phyloP scores from a whole-genome alignment of 2,888 invertebrate genomes.

The Luffia ferchaultella region DNA sequence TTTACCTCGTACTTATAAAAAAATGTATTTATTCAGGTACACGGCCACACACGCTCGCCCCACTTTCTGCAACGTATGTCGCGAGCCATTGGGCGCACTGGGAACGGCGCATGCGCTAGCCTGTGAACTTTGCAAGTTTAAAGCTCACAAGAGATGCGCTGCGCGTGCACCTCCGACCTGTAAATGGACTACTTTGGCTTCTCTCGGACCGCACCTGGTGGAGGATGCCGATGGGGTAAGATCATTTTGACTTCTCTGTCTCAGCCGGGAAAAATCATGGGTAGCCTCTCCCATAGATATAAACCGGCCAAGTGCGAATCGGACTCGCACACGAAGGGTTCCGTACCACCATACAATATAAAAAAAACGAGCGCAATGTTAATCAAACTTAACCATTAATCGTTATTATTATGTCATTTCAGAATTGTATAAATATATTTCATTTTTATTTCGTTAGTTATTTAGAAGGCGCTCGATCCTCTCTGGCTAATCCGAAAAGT shows the following conservation, averaged over 20 bases:
- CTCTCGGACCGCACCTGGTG: constrained; percentile 93
- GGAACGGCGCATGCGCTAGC: constrained; percentile 92
- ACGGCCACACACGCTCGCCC: constrained; percentile 94
- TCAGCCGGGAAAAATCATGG: too few relatives aligned
- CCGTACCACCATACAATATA: too few relatives aligned
- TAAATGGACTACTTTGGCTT: constrained; percentile 97
- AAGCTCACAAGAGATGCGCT: constrained; percentile 95
- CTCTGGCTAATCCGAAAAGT: too few relatives aligned
- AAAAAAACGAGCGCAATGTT: too few relatives aligned
- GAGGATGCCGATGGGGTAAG: constrained; percentile 91
- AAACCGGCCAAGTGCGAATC: too few relatives aligned
- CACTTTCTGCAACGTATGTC: constrained; percentile 96
- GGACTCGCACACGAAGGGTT: too few relatives aligned
- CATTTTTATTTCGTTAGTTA: too few relatives aligned
- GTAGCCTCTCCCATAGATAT: too few relatives aligned
- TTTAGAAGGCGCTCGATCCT: too few relatives aligned
- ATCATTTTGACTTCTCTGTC: constrained; percentile 6
- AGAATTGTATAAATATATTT: too few relatives aligned
- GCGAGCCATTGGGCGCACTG: constrained; percentile 91
- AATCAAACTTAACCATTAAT: too few relatives aligned
- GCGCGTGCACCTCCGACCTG: constrained; percentile 92
- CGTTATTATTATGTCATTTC: too few relatives aligned
- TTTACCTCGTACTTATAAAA: background rate
- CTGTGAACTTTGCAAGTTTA: constrained; percentile 97
- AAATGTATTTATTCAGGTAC: constrained; percentile 72